Conservation (phyloP, 2,797 vertebrate species). For the Petrocephalus sullivani region DNA sequence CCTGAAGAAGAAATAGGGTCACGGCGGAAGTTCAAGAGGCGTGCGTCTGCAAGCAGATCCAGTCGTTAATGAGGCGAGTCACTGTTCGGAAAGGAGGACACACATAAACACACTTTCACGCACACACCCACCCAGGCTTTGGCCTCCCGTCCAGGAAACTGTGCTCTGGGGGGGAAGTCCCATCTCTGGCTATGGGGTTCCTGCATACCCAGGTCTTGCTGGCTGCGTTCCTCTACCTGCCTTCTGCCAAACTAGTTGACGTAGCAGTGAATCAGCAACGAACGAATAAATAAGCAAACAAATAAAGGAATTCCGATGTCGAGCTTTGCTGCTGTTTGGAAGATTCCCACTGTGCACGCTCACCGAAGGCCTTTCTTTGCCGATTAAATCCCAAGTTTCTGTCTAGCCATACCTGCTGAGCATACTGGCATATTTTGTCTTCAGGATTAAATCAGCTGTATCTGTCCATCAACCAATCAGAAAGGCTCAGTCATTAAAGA, state of each 20-base stretch:
- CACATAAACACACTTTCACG: background rate
- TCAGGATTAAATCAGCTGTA: background rate
- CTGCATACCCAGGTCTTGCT: background rate
- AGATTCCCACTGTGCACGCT: background rate
- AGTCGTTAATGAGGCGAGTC: background rate
- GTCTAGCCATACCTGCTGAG: background rate
- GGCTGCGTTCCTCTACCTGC: background rate
- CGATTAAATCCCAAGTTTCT: background rate
- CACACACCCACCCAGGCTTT: background rate
- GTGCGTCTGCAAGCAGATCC: background rate
- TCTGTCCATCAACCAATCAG: background rate
- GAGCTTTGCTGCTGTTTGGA: background rate
- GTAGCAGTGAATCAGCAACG: background rate
- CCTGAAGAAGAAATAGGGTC: background rate
- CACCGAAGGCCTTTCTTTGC: background rate
- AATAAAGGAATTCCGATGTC: background rate
- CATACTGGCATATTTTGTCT: background rate
- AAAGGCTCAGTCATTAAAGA: background rate
- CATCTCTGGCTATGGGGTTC: background rate
- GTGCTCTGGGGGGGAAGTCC: too few relatives aligned
- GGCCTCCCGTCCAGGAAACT: background rate
- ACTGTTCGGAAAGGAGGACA: background rate
- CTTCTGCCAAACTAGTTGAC: background rate
- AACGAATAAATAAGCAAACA: background rate
- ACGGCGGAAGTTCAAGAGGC: background rate